phyloP scores from a whole-genome alignment of 53 echinoderm and acorn worm genomes.

The Mesocentrotus franciscanus region DNA sequence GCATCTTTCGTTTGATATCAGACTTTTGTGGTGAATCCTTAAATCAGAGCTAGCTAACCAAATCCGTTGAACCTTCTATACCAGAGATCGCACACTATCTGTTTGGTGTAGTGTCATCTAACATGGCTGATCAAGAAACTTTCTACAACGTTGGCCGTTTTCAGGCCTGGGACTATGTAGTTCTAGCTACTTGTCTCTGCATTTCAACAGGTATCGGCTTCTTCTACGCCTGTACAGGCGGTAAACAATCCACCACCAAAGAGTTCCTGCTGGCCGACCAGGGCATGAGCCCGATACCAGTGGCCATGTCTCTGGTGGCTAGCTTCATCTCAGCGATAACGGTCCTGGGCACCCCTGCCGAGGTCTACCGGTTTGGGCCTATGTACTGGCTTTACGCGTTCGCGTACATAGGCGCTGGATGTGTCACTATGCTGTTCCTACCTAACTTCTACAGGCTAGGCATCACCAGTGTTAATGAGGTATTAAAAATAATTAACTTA shows the following conservation, averaged over 20 bases:
- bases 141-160: conserved; percentile 59
- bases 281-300: conserved; percentile 78
- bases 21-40: too few relatives aligned
- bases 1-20: background rate
- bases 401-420: conserved; percentile 48
- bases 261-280: conserved; percentile 88
- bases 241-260: conserved; percentile 78
- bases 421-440: background rate
- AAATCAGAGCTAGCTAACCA: too few relatives aligned
- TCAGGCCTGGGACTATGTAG: conserved; percentile 73
- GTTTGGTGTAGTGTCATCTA: background rate
- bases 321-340: conserved; percentile 74
- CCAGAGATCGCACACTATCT: background rate
- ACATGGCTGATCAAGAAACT: background rate
- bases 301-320: conserved; percentile 69
- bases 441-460: conserved; percentile 38
- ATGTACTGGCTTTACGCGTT: conserved; percentile 70
- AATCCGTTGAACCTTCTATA: background rate
- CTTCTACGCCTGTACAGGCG: conserved; percentile 78
- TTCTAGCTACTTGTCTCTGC: conserved; percentile 66
- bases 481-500: background rate
- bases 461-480: conserved; percentile 70
- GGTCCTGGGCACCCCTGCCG: conserved; percentile 71
- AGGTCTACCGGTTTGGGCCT: conserved; percentile 55
- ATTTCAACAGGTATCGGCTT: conserved; percentile 81